Evolutionary conservation across 2,888 invertebrate genomes (phyloP), one percentile per base, ranked within the genome.

Genomic region (Lasioglossum villosulum): DNA sequence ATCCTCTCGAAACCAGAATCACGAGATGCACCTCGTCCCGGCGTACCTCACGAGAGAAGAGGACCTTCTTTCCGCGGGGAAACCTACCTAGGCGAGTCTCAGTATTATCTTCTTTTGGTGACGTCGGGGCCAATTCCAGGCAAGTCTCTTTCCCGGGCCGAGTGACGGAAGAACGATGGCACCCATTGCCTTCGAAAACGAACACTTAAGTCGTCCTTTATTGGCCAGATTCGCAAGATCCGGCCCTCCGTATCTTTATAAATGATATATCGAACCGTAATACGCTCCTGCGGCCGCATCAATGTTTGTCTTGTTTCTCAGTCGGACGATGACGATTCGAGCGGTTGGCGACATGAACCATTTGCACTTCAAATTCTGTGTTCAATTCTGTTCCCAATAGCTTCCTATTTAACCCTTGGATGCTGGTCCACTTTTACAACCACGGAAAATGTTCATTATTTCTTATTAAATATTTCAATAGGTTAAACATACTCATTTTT

Each of bases 111-210:
- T 86, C 87, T 89, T 80, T 81, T 85, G 84, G 87, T 90, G 89
- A 88, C 88, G 89, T 88, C 88, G 87, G 68, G 81, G 89, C 92
- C 93, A 92, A 93, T 92, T 92, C 92, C 91, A 90, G 89, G 90
- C 86, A 90, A 91, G 85, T 77, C 82, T 89, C 82, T 81, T 63
- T 48, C 45, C 59, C n/a, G n/a, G 23, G 37, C 14, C 80, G 42
- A 23, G 85, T 78, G 80, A 75, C 82, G 79, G 76, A 77, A 66
- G 74, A 83, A 79, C 56, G 68, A 34, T 27, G 23, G 39, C 75
- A 52, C 42, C 45, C 74, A 71, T 72, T 27, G 66, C 34, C 48
- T 84, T 74, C 30, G 82, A 77, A 81, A 77, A 63, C 63, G 63
- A 63, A 63, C 63, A 78, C 78, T 72, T 80, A 83, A 82, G 82